Percentiles rank a stretch among this genome's conserved stretches.
These are phyloP conservation scores for Toxonevra muliebris DNA, from an alignment of 2,888 invertebrate species.

Conservation along the genomic window DNA sequence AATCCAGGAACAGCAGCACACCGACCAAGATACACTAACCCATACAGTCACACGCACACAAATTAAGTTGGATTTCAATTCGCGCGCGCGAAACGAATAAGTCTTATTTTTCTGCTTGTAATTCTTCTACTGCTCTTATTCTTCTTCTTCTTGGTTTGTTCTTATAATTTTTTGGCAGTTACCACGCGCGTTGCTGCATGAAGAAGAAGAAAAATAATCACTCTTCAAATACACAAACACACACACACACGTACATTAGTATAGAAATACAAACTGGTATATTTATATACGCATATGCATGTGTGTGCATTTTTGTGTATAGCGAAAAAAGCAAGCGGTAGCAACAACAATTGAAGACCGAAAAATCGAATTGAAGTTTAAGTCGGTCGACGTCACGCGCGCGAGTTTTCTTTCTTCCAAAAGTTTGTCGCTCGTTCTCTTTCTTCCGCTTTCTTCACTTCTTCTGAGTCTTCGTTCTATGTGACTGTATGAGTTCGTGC, in stretches of 20 bases:
- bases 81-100: no score
- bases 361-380: background rate
- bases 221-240: conserved; percentile 17
- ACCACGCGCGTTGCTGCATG: background rate
- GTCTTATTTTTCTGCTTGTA: conserved; percentile 13
- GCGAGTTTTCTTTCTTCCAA: conserved; percentile 11
- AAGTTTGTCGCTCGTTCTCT: background rate
- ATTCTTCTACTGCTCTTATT: conserved; percentile 31
- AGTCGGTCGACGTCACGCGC: background rate
- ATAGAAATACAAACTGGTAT: background rate
- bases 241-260: background rate
- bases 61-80: no score
- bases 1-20: background rate
- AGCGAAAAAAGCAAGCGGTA: background rate
- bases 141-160: conserved; percentile 15
- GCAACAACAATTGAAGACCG: conserved; percentile 13
- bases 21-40: no score
- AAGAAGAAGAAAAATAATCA: conserved; percentile 17
- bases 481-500: background rate
- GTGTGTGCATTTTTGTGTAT: background rate
- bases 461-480: conserved; percentile 7
- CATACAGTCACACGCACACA: no score
- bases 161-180: no score
- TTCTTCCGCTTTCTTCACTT: background rate
- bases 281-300: background rate